Percentiles rank a stretch among this genome's conserved stretches.
phyloP scores from a whole-genome alignment of 2,797 vertebrate genomes.

The Rhincodon typus region DNA sequence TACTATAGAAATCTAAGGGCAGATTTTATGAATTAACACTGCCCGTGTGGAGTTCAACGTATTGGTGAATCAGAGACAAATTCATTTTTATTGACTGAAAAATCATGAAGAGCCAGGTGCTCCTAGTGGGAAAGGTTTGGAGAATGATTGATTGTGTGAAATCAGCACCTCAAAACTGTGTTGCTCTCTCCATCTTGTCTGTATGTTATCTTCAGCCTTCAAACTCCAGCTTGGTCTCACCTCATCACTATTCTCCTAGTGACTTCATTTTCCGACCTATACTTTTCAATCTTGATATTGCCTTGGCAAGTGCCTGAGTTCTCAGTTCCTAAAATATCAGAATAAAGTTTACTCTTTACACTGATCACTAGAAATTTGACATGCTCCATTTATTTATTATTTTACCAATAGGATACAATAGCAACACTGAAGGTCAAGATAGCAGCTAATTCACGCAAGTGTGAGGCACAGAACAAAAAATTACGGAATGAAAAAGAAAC shows the following conservation, averaged over 20 bases:
- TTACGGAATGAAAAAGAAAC: slow-evolving; percentile 52
- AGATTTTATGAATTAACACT: background rate
- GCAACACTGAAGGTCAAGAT: slow-evolving; percentile 49
- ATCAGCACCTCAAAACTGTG: background rate
- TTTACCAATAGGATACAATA: slow-evolving; percentile 56
- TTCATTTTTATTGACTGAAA: background rate
- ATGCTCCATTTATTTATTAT: background rate
- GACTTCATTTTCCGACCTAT: background rate
- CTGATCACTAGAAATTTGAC: background rate
- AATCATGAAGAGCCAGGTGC: background rate
- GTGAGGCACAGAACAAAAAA: slow-evolving; percentile 47
- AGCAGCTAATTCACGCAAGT: slow-evolving; percentile 45
- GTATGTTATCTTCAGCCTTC: background rate
- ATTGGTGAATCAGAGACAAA: background rate
- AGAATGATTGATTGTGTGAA: background rate
- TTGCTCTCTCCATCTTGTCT: background rate
- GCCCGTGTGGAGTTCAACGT: background rate
- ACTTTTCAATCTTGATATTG: background rate
- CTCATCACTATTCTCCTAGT: background rate
- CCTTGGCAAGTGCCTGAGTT: background rate
- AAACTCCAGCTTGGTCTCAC: background rate
- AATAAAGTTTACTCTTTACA: background rate
- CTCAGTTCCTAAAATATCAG: background rate
- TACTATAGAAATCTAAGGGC: background rate
- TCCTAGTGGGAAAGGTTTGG: background rate